Evolutionary conservation across 1,140 invertebrate genomes (phyloP).

Genomic region (Galendromus occidentalis): DNA sequence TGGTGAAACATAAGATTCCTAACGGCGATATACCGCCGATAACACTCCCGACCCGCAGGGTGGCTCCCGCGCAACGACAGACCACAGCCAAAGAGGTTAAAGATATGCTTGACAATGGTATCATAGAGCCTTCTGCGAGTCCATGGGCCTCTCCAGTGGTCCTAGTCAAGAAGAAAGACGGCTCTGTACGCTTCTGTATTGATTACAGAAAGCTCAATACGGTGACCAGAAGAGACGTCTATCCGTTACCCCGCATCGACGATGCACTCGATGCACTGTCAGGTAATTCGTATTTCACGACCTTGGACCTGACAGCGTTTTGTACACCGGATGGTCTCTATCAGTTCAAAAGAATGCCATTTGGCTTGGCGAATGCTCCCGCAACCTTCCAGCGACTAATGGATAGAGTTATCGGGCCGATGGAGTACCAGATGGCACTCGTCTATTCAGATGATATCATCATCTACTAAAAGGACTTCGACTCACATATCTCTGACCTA

Average conservation of each 20-base stretch:
- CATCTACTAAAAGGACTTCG: too few species aligned
- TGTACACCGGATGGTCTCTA: constrained; percentile 14
- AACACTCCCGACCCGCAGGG: constrained; percentile 11
- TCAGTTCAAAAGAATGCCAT: constrained; percentile 19
- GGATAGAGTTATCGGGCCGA: too few species aligned
- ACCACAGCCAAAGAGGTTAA: constrained; percentile 16
- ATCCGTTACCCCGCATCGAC: too few species aligned
- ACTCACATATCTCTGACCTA: too few species aligned
- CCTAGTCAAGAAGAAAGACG: too few species aligned
- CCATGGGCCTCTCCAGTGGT: constrained; percentile 18
- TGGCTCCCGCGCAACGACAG: constrained; percentile 10
- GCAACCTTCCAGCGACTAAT: constrained; percentile 22
- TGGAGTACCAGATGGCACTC: too few species aligned
- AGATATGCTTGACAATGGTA: constrained; percentile 17
- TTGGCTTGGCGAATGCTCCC: constrained; percentile 18
- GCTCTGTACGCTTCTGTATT: constrained; percentile 11
- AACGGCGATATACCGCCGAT: too few species aligned
- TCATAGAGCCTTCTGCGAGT: constrained; percentile 17
- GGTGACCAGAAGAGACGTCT: too few species aligned
- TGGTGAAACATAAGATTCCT: too few species aligned
- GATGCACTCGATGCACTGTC: neutral
- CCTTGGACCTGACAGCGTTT: constrained; percentile 23
- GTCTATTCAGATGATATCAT: too few species aligned
- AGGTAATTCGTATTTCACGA: neutral
- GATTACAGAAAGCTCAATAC: constrained; percentile 18